Base-by-base conservation (phyloP, 2,888 invertebrate genomes). In the Pollenia griseotomentosa region DNA sequence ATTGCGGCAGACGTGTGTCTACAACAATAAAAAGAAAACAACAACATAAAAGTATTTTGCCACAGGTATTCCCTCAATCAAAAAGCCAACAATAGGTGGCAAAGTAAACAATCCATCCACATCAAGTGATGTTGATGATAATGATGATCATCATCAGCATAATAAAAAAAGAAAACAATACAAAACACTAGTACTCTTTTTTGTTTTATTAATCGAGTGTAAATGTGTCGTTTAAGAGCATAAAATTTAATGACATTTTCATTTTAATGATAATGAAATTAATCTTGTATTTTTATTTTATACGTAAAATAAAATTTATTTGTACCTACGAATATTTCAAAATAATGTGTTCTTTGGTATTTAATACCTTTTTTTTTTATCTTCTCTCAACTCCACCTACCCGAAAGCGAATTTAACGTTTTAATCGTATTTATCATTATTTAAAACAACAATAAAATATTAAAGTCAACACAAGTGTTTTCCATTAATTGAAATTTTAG, bases 381-480 rank as follows among this genome's bases (percentile, higher is more conserved):
- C 14, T 78, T 70, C 16, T 78, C 16, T 23, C 19, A 40, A 9
- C 74, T 61, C 44, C 53, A 11, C 53, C 57, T 74, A 74, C 57
- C 53, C 70, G 19, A n/a, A 48, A 11, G 70, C 53, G 59, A 46
- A 70, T 77, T 77, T 65, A 82, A 74, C 79, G 65, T 75, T 74
- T 86, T 80, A 83, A 86, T 86, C 75, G 71, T 61, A 86, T 84
- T 87, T 87, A 81, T 87, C 78, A 82, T 51, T 65, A 55, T 77
- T 23, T 40, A 59, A 68, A 73, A 55, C 66, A 74, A 46, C 7
- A 65, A 68, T 12, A 40, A 55, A 59, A 42, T 68, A 68, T 51
- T 66, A 73, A 87, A 84, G 84, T 87, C 81, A 87, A 87, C 87
- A 87, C 87, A 87, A 87, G 87, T 87, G 87, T 87, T 87, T 87